Conservation (phyloP, 2,888 invertebrate genomes). For the Diabrotica balteata region DNA sequence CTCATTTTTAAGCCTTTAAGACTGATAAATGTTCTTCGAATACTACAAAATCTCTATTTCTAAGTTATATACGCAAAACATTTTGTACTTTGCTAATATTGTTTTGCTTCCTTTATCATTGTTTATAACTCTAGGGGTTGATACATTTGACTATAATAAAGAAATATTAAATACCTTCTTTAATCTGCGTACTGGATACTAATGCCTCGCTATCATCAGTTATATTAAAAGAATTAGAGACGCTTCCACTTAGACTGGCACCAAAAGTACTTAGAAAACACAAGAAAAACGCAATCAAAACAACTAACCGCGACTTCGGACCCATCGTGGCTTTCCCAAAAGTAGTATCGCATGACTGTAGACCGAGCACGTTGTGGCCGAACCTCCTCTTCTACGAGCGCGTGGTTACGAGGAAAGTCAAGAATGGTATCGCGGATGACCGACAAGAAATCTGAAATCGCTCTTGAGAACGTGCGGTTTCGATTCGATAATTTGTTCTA, state of each 20-base stretch:
- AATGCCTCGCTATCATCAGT: neutral
- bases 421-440: conserved; percentile 3
- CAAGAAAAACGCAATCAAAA: conserved; percentile 4
- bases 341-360: conserved; percentile 13
- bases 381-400: neutral
- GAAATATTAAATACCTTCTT: neutral
- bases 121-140: no score
- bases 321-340: conserved; percentile 16
- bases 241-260: conserved; percentile 8
- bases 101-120: no score
- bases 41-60: no score
- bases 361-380: neutral
- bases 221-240: neutral
- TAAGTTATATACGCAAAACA: no score
- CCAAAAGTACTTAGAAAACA: conserved; percentile 3
- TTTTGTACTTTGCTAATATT: no score
- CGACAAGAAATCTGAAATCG: conserved; percentile 5
- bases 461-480: neutral
- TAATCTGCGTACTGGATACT: neutral
- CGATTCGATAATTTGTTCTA: conserved; percentile 6
- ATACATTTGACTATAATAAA: neutral
- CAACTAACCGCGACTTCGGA: conserved; percentile 6
- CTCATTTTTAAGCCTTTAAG: no score
- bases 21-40: no score
- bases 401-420: conserved; percentile 8